Evolutionary conservation across 2,797 vertebrate genomes (phyloP), one percentile per base, ranked within the genome.

Genomic region (Numenius phaeopus): DNA sequence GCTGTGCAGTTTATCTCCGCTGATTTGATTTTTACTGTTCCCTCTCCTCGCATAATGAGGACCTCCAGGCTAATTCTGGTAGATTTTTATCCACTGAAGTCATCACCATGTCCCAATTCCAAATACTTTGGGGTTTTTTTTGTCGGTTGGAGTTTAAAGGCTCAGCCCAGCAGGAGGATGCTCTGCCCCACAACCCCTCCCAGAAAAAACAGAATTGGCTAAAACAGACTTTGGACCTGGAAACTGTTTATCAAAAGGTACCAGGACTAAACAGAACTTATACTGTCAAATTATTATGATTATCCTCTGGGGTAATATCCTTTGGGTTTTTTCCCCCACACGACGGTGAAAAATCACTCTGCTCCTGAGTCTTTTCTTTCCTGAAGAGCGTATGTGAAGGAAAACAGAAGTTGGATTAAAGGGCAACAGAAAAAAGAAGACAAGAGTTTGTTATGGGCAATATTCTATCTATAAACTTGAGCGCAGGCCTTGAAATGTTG

Each of bases 1-100:
- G 76, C 80, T 49, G 12, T 47, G 89, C 79, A 22, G 21, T 97
- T 96, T 87, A 81, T 94, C 92, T 94, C 94, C 76, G 73, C 90
- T 92, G 82, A 85, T 84, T 95, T 97, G 90, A 87, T 90, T 86
- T 96, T 92, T 87, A 71, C 94, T 72, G 73, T 34, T 52, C 47
- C 89, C 77, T 75, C 54, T 58, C 54, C 84, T 66, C 55, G 5
- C 69, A 83, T 75, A 96, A 94, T 6, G 46, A 96, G 93, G 94
- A 86, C 85, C 95, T 83, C n/a, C 54, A 22, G 89, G 89, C 66
- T 44, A 47, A 46, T 46, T 78, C 59, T 62, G 83, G 88, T 8
- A 39, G 79, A 83, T 96, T 95, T 96, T 91, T 76, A 64, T 42
- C 78, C 91, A 54, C 78, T 87, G 52, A 91, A 97, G 58, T 96